Conservation (phyloP, 2,888 invertebrate species). For the Athetis lepigone region DNA sequence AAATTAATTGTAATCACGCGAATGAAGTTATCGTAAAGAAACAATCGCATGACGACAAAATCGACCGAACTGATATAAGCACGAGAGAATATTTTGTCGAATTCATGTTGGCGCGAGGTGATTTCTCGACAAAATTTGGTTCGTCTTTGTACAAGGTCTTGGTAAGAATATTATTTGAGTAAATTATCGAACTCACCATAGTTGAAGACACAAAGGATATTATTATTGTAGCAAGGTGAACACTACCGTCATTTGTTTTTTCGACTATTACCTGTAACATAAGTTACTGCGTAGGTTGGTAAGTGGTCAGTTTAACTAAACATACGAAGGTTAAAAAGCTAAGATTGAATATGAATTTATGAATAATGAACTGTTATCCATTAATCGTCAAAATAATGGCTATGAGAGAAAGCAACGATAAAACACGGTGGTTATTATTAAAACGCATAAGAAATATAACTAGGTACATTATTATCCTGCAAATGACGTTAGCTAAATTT, state of each 20-base stretch:
- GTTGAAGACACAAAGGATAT: slow-evolving; percentile 13
- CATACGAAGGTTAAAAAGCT: slow-evolving; percentile 7
- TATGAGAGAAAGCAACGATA: no score
- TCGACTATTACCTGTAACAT: slow-evolving; percentile 20
- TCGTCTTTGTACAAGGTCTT: slow-evolving; percentile 26
- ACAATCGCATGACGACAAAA: slow-evolving; percentile 15
- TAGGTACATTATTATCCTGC: no score
- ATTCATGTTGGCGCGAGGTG: no score
- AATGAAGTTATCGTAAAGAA: slow-evolving; percentile 16
- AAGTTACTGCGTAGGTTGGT: slow-evolving; percentile 6
- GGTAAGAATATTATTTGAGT: slow-evolving; percentile 10
- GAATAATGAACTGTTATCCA: no score
- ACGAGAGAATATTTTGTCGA: not conserved
- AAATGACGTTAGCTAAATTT: no score
- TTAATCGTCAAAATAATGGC: no score
- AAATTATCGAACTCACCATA: slow-evolving; percentile 29
- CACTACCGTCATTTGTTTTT: slow-evolving; percentile 42
- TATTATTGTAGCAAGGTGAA: slow-evolving; percentile 42
- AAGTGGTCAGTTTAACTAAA: slow-evolving; percentile 6
- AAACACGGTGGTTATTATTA: no score
- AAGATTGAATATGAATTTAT: not conserved
- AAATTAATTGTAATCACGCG: slow-evolving; percentile 26
- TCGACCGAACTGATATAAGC: not conserved
- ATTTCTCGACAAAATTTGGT: no score
- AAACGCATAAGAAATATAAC: no score